phyloP scores from a whole-genome alignment of 2,113 vertebrate species.

The Ploceus nigricollis region DNA sequence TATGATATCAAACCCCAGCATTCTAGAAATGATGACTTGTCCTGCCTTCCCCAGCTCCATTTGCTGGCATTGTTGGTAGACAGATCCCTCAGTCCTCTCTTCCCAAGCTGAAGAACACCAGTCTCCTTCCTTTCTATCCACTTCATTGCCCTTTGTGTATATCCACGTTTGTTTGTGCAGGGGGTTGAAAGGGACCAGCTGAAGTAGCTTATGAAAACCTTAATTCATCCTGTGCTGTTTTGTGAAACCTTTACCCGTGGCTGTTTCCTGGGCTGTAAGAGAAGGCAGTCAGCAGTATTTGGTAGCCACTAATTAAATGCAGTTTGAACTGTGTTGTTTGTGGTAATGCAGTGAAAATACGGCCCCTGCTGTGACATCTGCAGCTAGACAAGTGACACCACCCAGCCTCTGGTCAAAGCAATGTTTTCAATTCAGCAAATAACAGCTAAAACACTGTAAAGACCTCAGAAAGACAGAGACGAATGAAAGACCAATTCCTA shows the following conservation, averaged over 20 bases:
- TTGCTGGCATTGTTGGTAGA: neutral
- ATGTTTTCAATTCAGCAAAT: conserved; percentile 30
- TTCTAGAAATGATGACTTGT: neutral
- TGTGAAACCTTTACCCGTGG: neutral
- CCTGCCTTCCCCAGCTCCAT: neutral
- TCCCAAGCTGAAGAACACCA: neutral
- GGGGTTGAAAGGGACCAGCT: neutral
- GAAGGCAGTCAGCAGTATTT: neutral
- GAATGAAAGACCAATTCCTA: neutral
- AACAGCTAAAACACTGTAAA: neutral
- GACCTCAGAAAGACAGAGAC: neutral
- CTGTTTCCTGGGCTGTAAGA: neutral
- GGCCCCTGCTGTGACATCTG: conserved; percentile 41
- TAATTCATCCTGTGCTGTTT: neutral
- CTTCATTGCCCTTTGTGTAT: neutral
- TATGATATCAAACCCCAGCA: neutral
- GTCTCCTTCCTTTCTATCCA: neutral
- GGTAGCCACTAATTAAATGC: conserved; percentile 36
- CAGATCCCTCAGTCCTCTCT: neutral
- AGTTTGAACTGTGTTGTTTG: conserved; percentile 18
- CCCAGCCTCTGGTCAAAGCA: conserved; percentile 29
- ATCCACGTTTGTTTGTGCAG: neutral
- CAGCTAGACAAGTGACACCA: conserved; percentile 22
- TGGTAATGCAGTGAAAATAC: conserved; percentile 52
- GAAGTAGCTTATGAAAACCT: neutral